phyloP scores from a whole-genome alignment of 2,888 invertebrate species.

The Hyposoter dolosus region DNA sequence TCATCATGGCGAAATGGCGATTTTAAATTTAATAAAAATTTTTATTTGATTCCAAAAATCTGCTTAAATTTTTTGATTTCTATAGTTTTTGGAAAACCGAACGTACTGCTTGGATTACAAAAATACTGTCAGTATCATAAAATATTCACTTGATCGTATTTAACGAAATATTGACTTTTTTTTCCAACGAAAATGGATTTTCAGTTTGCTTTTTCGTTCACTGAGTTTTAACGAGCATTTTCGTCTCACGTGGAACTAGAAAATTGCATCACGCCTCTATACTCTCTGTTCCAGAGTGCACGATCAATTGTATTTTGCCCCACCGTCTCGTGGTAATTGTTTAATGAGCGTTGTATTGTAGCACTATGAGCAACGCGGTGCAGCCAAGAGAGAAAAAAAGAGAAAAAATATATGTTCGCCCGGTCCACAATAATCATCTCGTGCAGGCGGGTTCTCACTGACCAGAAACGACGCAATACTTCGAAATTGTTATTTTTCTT shows the following conservation, averaged over 20 bases:
- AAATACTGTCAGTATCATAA: no score
- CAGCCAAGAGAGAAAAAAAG: background rate
- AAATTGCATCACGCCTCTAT: slow-evolving; percentile 6
- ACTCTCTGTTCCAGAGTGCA: slow-evolving; percentile 6
- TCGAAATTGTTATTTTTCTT: slow-evolving; percentile 20
- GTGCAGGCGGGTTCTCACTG: slow-evolving; percentile 53
- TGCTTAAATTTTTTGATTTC: no score
- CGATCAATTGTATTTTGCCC: slow-evolving; percentile 39
- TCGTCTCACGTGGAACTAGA: slow-evolving; percentile 5
- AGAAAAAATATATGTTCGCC: background rate
- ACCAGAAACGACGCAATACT: slow-evolving; percentile 31
- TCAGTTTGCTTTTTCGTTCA: background rate
- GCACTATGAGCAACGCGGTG: background rate
- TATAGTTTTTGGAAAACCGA: no score
- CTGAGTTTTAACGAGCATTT: background rate
- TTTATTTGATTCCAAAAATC: no score
- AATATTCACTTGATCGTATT: no score
- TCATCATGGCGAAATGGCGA: no score
- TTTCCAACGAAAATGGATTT: no score
- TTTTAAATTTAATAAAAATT: no score
- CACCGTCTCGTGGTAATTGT: slow-evolving; percentile 59
- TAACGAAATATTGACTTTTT: no score
- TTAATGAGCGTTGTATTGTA: slow-evolving; percentile 48
- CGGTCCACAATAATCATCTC: slow-evolving; percentile 48
- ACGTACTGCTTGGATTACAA: no score